These are phyloP conservation scores for Drosophila grimshawi DNA, from an alignment of 1,140 invertebrate genomes.

Conservation along the genomic window DNA sequence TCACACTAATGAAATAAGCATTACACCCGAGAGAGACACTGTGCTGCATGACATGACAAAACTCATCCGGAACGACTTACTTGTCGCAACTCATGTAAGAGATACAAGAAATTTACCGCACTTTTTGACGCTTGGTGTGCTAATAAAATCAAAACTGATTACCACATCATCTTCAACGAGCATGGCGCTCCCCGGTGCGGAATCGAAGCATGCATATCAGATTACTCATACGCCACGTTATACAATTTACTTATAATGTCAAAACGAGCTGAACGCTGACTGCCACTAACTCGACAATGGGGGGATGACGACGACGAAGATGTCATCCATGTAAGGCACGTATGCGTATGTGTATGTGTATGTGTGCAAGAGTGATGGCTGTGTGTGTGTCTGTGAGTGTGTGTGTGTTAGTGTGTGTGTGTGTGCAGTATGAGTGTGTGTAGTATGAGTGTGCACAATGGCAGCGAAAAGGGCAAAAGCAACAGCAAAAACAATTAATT, in stretches of 20 bases:
- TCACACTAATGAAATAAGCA: slow-evolving; percentile 1
- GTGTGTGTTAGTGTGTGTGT: slow-evolving; percentile 22
- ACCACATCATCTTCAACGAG: slow-evolving; percentile 77
- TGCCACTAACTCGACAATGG: slow-evolving; percentile 30
- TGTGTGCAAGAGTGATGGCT: slow-evolving; percentile 27
- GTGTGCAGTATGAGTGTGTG: slow-evolving; percentile 31
- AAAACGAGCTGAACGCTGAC: slow-evolving; percentile 68
- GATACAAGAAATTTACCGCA: slow-evolving; percentile 54
- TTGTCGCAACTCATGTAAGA: slow-evolving; percentile 39
- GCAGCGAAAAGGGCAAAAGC: slow-evolving; percentile 53
- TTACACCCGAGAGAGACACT: neutral
- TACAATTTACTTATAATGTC: slow-evolving; percentile 79
- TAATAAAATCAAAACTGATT: slow-evolving; percentile 83
- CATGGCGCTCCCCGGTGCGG: slow-evolving; percentile 31
- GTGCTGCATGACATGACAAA: neutral
- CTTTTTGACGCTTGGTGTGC: slow-evolving; percentile 43
- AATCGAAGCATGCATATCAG: slow-evolving; percentile 81
- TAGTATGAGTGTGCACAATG: slow-evolving; percentile 29
- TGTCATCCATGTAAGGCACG: slow-evolving; percentile 49
- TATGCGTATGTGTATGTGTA: slow-evolving; percentile 24
- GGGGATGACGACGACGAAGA: slow-evolving; percentile 67
- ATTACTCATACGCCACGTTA: slow-evolving; percentile 82
- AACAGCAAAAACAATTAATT: slow-evolving; percentile 77
- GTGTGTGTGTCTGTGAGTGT: slow-evolving; percentile 36
- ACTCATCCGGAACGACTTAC: slow-evolving; percentile 1